Conservation (phyloP, 2,113 vertebrate species). For the Anoplopoma fimbria region DNA sequence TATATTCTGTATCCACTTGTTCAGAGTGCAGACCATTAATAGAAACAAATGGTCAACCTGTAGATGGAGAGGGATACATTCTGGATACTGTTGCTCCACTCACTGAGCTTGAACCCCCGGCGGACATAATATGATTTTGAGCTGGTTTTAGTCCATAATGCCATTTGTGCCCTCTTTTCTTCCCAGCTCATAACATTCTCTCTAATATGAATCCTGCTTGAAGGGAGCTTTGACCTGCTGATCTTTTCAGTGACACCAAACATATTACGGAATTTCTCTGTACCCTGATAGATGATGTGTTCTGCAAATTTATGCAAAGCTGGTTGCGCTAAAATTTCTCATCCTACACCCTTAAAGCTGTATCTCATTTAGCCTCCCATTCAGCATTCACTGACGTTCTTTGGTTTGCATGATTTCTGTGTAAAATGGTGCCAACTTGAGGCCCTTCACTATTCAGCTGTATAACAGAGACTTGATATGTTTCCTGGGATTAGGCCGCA, state of each 20-base stretch:
- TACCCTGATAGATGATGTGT: conserved; percentile 7
- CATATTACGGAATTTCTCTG: conserved; percentile 23
- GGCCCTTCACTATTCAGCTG: conserved; percentile 26
- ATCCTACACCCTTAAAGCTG: conserved; percentile 28
- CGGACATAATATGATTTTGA: neutral
- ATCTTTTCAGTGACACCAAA: conserved; percentile 10
- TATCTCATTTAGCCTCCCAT: conserved; percentile 37
- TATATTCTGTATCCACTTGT: neutral
- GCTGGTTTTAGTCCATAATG: conserved; percentile 25
- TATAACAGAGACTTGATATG: conserved; percentile 43
- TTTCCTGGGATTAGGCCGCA: conserved; percentile 55
- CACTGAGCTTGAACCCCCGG: neutral
- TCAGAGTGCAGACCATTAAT: neutral
- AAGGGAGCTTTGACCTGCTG: conserved; percentile 1
- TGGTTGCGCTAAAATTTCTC: conserved; percentile 25
- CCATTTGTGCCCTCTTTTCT: conserved; percentile 23
- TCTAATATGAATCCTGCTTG: conserved; percentile 3
- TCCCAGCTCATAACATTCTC: conserved; percentile 5
- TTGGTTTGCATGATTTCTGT: conserved; percentile 50
- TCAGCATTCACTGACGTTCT: conserved; percentile 13
- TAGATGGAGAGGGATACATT: neutral
- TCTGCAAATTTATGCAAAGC: conserved; percentile 56
- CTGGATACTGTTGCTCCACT: neutral
- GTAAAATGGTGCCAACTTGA: conserved; percentile 36
- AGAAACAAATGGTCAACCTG: neutral